These are phyloP conservation scores for Peromyscus leucopus DNA, from an alignment of 2,113 vertebrate species.

Conservation along the genomic window DNA sequence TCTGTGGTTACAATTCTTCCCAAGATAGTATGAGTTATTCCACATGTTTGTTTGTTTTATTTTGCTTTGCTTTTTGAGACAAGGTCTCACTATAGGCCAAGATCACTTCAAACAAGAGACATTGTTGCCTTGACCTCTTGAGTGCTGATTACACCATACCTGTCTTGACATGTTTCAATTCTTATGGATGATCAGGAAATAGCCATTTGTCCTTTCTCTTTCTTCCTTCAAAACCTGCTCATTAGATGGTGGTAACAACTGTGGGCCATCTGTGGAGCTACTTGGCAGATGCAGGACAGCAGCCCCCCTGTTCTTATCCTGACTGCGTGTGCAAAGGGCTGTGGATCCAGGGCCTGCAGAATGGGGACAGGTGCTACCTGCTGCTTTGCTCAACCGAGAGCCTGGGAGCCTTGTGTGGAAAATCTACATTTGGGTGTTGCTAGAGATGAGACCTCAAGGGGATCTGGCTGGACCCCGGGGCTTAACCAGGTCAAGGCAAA, in stretches of 20 bases:
- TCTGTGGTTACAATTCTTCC: neutral
- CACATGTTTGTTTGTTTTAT: neutral
- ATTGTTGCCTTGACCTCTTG: neutral
- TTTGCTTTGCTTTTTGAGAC: neutral
- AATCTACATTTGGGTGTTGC: neutral
- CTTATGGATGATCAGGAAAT: neutral
- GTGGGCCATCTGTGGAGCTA: neutral
- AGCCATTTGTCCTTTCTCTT: neutral
- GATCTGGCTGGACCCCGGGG: neutral
- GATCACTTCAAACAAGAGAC: neutral
- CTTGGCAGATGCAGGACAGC: neutral
- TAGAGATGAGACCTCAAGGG: neutral
- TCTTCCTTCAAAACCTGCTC: neutral
- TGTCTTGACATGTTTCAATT: neutral
- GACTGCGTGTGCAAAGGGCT: neutral
- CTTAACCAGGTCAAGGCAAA: too few species aligned
- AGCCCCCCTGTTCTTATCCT: neutral
- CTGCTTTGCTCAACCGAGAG: neutral
- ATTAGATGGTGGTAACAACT: neutral
- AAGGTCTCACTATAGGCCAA: neutral
- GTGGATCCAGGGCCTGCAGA: neutral
- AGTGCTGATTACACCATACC: neutral
- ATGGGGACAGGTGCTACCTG: neutral
- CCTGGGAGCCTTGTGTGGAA: neutral
- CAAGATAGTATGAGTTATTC: accelerated